phyloP scores from a whole-genome alignment of 2,888 invertebrate genomes.

The Trilocha varians region DNA sequence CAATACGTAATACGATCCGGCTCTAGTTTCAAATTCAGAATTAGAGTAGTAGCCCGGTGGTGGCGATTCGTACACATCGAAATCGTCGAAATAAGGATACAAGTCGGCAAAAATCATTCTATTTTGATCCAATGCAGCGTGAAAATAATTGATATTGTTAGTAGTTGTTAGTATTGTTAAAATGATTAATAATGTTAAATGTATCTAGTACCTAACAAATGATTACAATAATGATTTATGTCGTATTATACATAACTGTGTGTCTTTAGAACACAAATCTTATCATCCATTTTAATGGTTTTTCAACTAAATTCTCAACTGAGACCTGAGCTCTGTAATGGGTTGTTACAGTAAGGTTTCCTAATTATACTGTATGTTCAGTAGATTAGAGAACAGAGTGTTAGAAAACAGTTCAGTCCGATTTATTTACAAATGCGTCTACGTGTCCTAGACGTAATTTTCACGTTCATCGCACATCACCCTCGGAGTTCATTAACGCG shows the following conservation, averaged over 20 bases:
- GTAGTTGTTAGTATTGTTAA: too few species aligned
- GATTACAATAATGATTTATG: too few species aligned
- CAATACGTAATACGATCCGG: not conserved
- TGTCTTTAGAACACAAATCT: too few species aligned
- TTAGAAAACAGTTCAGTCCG: not conserved
- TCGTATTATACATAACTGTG: too few species aligned
- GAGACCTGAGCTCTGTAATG: too few species aligned
- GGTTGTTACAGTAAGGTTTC: too few species aligned
- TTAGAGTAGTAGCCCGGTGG: conserved; percentile 43
- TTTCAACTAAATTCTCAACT: too few species aligned
- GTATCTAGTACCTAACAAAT: too few species aligned
- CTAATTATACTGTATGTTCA: too few species aligned
- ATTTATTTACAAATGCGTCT: not conserved
- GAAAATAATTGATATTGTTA: conserved; percentile 27
- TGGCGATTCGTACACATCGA: conserved; percentile 46
- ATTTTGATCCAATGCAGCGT: conserved; percentile 38
- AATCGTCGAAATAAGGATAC: conserved; percentile 52
- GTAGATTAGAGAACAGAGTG: too few species aligned
- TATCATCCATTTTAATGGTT: too few species aligned
- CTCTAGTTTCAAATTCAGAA: conserved; percentile 9
- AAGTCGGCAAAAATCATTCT: conserved; percentile 51
- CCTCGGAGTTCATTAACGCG: not conserved
- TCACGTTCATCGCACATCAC: not conserved
- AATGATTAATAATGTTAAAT: too few species aligned
- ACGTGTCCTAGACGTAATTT: not conserved